These are phyloP conservation scores for Cheiracanthium punctorium DNA, from an alignment of 2,888 invertebrate species.

Conservation along the genomic window DNA sequence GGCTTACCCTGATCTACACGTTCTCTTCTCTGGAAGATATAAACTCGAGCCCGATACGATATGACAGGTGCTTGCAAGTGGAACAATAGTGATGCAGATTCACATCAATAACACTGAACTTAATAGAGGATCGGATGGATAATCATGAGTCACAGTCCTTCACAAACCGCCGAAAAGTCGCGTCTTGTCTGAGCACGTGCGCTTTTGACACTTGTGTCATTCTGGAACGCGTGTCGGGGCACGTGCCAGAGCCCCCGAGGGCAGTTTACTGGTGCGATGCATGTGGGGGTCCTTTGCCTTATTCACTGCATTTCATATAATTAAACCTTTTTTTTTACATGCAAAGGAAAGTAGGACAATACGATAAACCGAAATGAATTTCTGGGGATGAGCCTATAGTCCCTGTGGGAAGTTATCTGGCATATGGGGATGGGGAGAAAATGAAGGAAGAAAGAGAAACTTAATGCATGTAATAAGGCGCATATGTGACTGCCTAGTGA, in stretches of 20 bases:
- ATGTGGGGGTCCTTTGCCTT: neutral
- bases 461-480: too few species aligned
- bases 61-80: slow-evolving; percentile 25
- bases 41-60: neutral
- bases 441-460: too few species aligned
- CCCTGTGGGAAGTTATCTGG: too few species aligned
- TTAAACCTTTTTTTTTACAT: too few species aligned
- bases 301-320: slow-evolving; percentile 30
- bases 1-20: too few species aligned
- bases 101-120: slow-evolving; percentile 28
- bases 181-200: slow-evolving; percentile 48
- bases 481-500: too few species aligned
- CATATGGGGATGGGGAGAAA: too few species aligned
- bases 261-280: slow-evolving; percentile 30
- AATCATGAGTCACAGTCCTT: slow-evolving; percentile 55
- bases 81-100: slow-evolving; percentile 11
- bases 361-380: too few species aligned
- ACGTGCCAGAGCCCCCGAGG: slow-evolving; percentile 34
- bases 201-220: slow-evolving; percentile 22
- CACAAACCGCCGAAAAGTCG: slow-evolving; percentile 44
- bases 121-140: neutral
- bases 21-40: too few species aligned
- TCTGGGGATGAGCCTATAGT: too few species aligned
- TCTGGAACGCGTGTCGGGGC: slow-evolving; percentile 27
- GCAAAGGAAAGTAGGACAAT: too few species aligned